Conservation (phyloP, 2,888 invertebrate species). For the Xylota segnis region DNA sequence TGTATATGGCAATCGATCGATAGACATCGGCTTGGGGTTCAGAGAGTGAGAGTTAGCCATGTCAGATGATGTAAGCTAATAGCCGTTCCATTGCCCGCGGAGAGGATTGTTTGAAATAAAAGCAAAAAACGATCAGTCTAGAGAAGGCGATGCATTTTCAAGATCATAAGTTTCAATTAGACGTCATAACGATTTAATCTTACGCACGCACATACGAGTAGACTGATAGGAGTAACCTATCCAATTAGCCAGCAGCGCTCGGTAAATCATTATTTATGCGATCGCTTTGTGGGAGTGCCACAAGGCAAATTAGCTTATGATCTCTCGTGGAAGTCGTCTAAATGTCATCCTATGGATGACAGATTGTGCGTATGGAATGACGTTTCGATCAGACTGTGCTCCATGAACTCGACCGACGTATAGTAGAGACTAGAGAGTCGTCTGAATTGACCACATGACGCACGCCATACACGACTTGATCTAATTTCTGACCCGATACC, state of each 20-base stretch:
- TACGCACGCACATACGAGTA: constrained; percentile 36
- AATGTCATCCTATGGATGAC: constrained; percentile 23
- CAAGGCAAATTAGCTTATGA: constrained; percentile 23
- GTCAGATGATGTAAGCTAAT: constrained; percentile 55
- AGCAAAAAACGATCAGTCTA: background rate
- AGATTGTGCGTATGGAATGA: constrained; percentile 26
- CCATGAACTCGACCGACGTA: constrained; percentile 14
- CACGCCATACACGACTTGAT: constrained; percentile 29
- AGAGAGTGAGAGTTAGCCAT: constrained; percentile 37
- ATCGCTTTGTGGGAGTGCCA: constrained; percentile 52
- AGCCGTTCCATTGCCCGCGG: constrained; percentile 24
- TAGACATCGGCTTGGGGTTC: constrained; percentile 8
- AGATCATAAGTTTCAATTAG: constrained; percentile 70
- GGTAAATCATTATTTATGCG: constrained; percentile 27
- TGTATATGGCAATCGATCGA: background rate
- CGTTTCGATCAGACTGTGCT: background rate
- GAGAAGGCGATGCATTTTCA: constrained; percentile 54
- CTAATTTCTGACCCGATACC: constrained; percentile 33
- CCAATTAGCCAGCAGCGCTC: constrained; percentile 47
- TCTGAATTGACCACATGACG: constrained; percentile 15
- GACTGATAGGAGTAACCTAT: background rate
- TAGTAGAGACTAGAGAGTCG: background rate
- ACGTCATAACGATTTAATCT: constrained; percentile 49
- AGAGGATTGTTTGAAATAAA: constrained; percentile 1
- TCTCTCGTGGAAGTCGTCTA: constrained; percentile 28